phyloP scores from a whole-genome alignment of 2,888 invertebrate genomes.

The Apamea crenata region DNA sequence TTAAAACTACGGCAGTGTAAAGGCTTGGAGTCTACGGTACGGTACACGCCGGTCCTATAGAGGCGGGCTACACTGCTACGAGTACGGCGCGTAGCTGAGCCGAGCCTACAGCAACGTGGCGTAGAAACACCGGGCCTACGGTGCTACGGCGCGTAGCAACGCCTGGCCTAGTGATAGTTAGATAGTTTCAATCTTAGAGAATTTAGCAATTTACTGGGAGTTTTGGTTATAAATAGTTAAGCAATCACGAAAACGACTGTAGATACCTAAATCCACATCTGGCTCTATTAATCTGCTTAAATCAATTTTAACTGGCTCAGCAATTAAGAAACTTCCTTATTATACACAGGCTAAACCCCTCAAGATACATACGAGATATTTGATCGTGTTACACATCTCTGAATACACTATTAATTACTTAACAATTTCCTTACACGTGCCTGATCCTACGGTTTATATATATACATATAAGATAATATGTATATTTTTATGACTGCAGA shows the following conservation, averaged over 20 bases:
- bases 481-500: not conserved
- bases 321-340: constrained; percentile 28
- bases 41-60: too few relatives aligned
- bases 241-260: not conserved
- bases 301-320: constrained; percentile 34
- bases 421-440: constrained; percentile 45
- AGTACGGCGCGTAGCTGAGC: not conserved
- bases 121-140: too few relatives aligned
- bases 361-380: constrained; percentile 54
- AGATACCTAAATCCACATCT: constrained; percentile 2
- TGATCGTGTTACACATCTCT: constrained; percentile 31
- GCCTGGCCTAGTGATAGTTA: not conserved
- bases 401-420: constrained; percentile 56
- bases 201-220: not conserved
- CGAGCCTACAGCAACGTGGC: too few relatives aligned
- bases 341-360: constrained; percentile 32
- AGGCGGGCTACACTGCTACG: not conserved
- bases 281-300: not conserved
- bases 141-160: not conserved
- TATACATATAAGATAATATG: too few relatives aligned
- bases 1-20: not conserved
- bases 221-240: not conserved
- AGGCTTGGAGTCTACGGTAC: not conserved
- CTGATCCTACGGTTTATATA: constrained; percentile 1
- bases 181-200: not conserved